phyloP scores from a whole-genome alignment of 1,140 invertebrate genomes.

The Atta cephalotes region DNA sequence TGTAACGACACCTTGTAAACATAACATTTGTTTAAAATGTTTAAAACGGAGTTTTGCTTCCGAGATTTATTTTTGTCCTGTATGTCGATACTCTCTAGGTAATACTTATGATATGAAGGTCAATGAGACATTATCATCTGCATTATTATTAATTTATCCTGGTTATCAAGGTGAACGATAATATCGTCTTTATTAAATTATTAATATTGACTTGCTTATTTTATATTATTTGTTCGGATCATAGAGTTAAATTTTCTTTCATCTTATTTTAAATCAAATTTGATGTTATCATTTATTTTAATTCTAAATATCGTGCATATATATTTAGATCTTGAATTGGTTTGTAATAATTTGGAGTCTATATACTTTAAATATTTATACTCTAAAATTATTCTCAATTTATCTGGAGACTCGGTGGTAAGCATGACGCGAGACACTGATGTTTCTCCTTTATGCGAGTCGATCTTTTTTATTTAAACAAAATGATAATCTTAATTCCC shows the following conservation, averaged over 20 bases:
- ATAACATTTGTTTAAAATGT: constrained; percentile 92
- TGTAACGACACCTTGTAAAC: constrained; percentile 91
- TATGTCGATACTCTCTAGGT: constrained; percentile 89
- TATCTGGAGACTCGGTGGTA: too few relatives aligned
- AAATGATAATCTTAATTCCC: too few relatives aligned
- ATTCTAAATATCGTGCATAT: background rate
- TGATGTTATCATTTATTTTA: background rate
- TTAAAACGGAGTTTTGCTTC: constrained; percentile 90
- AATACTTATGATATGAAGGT: constrained; percentile 86
- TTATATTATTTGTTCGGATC: background rate
- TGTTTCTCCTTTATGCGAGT: too few relatives aligned
- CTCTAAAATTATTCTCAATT: background rate
- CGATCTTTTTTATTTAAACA: too few relatives aligned
- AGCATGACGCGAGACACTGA: too few relatives aligned
- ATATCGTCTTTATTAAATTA: constrained; percentile 13
- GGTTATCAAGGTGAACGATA: constrained; percentile 88
- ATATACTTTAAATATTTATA: too few relatives aligned
- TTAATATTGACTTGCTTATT: background rate
- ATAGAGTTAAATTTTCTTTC: background rate
- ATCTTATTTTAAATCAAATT: background rate
- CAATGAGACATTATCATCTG: constrained; percentile 87
- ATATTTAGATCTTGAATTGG: background rate
- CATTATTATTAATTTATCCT: constrained; percentile 88
- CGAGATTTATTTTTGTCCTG: constrained; percentile 89
- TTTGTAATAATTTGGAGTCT: background rate